Conservation (phyloP, 2,888 invertebrate species). For the Uloborus plumipes region DNA sequence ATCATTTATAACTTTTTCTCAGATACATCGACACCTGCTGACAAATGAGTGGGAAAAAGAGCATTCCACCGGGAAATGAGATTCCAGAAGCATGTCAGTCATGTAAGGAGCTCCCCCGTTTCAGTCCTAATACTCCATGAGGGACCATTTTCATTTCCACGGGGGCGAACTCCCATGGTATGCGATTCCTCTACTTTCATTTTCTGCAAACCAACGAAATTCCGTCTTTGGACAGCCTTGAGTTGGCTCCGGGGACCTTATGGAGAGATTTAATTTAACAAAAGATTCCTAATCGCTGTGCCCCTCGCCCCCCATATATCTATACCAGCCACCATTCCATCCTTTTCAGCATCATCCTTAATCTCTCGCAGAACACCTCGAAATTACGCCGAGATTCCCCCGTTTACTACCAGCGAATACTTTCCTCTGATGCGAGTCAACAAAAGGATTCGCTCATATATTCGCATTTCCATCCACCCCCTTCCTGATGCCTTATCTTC, state of each 20-base stretch:
- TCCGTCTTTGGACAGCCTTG: conserved; percentile 26
- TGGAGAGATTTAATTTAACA: conserved; percentile 59
- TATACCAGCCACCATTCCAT: not conserved
- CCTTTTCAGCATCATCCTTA: conserved; percentile 1
- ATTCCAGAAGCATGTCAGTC: conserved; percentile 32
- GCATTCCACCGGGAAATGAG: conserved; percentile 32
- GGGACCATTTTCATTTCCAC: conserved; percentile 6
- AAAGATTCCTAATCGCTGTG: conserved; percentile 55
- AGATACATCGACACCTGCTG: not conserved
- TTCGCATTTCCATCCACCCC: conserved; percentile 32
- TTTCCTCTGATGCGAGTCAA: conserved; percentile 38
- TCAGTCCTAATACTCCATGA: conserved; percentile 31
- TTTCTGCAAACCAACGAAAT: conserved; percentile 30
- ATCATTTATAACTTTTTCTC: too few relatives aligned
- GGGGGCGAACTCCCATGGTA: conserved; percentile 13
- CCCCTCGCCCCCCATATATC: conserved; percentile 11
- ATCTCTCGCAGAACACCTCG: conserved; percentile 44
- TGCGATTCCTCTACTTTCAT: conserved; percentile 52
- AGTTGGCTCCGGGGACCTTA: conserved; percentile 28
- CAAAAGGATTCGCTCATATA: conserved; percentile 39
- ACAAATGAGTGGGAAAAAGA: conserved; percentile 18
- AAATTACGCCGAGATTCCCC: conserved; percentile 51
- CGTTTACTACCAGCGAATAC: conserved; percentile 37
- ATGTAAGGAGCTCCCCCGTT: conserved; percentile 24
- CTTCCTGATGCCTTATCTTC: conserved; percentile 3